Percentiles rank a stretch among this genome's conserved stretches.
phyloP scores from a whole-genome alignment of 2,113 vertebrate genomes.

The Triplophysa dalaica region DNA sequence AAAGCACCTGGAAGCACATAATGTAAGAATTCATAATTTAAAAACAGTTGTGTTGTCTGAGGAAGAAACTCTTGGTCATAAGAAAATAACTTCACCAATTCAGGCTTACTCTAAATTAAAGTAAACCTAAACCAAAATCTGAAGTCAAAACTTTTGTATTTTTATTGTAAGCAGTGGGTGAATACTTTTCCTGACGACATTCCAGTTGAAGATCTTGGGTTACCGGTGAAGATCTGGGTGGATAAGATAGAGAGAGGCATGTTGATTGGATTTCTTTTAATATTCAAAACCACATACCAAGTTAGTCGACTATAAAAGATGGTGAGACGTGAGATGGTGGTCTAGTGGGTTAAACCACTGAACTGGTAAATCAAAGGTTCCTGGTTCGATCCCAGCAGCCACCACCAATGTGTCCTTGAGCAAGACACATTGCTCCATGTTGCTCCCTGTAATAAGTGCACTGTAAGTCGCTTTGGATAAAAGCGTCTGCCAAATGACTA shows the following conservation, averaged over 20 bases:
- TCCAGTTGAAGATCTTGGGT: background rate
- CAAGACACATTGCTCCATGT: too few relatives aligned
- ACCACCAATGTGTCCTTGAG: too few relatives aligned
- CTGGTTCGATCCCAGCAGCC: too few relatives aligned
- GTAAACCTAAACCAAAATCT: too few relatives aligned
- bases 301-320: slow-evolving; percentile 10
- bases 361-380: too few relatives aligned
- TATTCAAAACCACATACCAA: slow-evolving; percentile 25
- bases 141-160: too few relatives aligned
- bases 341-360: too few relatives aligned
- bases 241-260: slow-evolving; percentile 29
- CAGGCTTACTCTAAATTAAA: too few relatives aligned
- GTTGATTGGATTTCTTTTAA: slow-evolving; percentile 32
- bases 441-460: too few relatives aligned
- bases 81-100: background rate
- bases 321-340: too few relatives aligned
- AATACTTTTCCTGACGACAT: background rate
- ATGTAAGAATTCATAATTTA: background rate
- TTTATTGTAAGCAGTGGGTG: background rate
- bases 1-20: background rate
- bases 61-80: background rate
- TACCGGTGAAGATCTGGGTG: background rate
- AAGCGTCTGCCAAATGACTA: too few relatives aligned
- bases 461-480: too few relatives aligned
- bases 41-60: background rate